These are phyloP conservation scores for Daktulosphaira vitifoliae DNA, from an alignment of 1,140 invertebrate species.

Conservation along the genomic window DNA sequence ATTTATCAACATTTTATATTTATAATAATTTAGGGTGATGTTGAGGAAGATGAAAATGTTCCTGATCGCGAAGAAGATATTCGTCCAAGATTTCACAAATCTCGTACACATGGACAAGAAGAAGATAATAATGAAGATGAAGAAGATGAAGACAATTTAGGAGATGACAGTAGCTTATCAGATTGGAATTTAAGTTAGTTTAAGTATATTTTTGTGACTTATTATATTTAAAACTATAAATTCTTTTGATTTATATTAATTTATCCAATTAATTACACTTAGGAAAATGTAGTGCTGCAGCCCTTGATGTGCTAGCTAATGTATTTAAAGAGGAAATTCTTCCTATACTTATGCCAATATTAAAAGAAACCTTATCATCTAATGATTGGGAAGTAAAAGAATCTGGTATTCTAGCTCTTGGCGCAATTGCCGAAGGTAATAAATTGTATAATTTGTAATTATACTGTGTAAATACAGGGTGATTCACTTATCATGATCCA, in stretches of 20 bases:
- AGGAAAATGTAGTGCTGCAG: slow-evolving; percentile 95
- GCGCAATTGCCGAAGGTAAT: slow-evolving; percentile 93
- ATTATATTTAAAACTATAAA: not conserved
- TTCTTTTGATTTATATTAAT: not conserved
- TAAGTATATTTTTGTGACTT: not conserved
- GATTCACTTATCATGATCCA: too few relatives aligned
- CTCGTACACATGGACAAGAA: slow-evolving; percentile 55
- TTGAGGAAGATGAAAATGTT: slow-evolving; percentile 92
- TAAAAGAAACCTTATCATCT: slow-evolving; percentile 94
- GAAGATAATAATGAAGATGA: slow-evolving; percentile 53
- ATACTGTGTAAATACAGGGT: too few relatives aligned
- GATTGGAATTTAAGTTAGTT: slow-evolving; percentile 86
- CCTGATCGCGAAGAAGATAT: slow-evolving; percentile 98
- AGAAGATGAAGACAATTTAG: slow-evolving; percentile 70
- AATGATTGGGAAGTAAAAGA: slow-evolving; percentile 95
- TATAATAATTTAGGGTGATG: slow-evolving; percentile 47
- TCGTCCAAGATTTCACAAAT: slow-evolving; percentile 89
- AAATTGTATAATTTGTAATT: not conserved
- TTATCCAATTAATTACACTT: too few relatives aligned
- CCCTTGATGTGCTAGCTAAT: slow-evolving; percentile 92
- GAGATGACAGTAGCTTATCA: slow-evolving; percentile 83
- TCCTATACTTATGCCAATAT: slow-evolving; percentile 86
- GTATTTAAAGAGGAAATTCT: slow-evolving; percentile 94
- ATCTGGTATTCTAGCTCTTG: slow-evolving; percentile 87
- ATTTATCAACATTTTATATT: not conserved